These are phyloP conservation scores for Hemithea aestivaria DNA, from an alignment of 2,888 invertebrate genomes.

Conservation along the genomic window DNA sequence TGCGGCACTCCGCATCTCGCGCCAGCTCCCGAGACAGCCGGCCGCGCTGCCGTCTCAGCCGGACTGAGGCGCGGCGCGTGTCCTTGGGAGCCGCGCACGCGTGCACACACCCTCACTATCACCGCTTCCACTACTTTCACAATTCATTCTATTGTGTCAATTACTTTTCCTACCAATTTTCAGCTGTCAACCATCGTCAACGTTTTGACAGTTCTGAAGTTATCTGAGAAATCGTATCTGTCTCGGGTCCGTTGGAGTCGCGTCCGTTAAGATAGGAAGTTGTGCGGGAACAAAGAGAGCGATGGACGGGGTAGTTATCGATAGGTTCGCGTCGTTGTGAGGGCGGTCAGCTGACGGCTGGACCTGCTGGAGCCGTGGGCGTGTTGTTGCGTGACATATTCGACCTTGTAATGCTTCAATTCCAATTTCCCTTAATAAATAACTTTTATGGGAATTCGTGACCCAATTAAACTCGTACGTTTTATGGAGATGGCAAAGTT, in stretches of 20 bases:
- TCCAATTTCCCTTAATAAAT: conserved; percentile 24
- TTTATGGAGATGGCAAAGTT: conserved; percentile 4
- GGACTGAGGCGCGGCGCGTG: conserved; percentile 71
- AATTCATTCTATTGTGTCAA: conserved; percentile 36
- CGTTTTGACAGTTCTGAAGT: conserved; percentile 18
- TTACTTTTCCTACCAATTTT: conserved; percentile 12
- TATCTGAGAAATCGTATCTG: conserved; percentile 6
- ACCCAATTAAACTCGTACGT: conserved; percentile 16
- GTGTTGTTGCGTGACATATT: conserved; percentile 51
- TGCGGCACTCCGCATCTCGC: conserved; percentile 63
- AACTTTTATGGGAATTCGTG: conserved; percentile 14
- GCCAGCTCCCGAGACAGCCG: conserved; percentile 46
- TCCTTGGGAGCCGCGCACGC: conserved; percentile 70
- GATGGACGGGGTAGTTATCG: conserved; percentile 27
- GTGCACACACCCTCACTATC: conserved; percentile 60
- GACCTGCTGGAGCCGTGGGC: conserved; percentile 31
- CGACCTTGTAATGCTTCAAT: conserved; percentile 34
- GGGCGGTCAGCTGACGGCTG: conserved; percentile 21
- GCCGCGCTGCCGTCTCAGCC: conserved; percentile 66
- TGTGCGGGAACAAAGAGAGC: conserved; percentile 18
- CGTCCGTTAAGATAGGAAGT: not conserved
- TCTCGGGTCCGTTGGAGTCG: not conserved
- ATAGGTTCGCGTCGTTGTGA: conserved; percentile 20
- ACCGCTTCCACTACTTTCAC: conserved; percentile 52
- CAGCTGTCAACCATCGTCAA: conserved; percentile 17